These are phyloP conservation scores for Merodon equestris DNA, from an alignment of 2,888 invertebrate species.

Conservation along the genomic window DNA sequence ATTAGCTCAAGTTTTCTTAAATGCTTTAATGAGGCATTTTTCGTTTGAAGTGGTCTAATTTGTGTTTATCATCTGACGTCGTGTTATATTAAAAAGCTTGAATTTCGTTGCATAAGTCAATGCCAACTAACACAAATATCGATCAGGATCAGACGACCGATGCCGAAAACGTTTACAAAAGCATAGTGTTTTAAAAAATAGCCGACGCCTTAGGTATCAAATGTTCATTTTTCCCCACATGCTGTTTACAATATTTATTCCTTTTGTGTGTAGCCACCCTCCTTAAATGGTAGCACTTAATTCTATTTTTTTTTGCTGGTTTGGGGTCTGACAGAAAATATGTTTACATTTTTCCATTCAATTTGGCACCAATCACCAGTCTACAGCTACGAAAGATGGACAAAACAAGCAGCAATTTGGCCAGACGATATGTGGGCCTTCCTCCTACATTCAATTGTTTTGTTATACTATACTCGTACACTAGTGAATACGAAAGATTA, in stretches of 20 bases:
- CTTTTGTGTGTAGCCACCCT: constrained; percentile 28
- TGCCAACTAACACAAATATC: no score
- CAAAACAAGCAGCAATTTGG: constrained; percentile 49
- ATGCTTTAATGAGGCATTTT: no score
- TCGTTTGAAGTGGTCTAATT: no score
- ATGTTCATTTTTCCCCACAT: constrained; percentile 21
- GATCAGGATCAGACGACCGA: no score
- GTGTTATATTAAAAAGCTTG: no score
- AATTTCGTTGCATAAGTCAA: no score
- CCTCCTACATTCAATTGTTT: constrained; percentile 52
- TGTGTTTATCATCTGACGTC: no score
- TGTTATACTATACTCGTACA: constrained; percentile 14
- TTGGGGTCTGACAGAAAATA: constrained; percentile 50
- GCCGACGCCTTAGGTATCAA: constrained; percentile 8
- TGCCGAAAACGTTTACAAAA: no score
- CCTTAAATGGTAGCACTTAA: constrained; percentile 62
- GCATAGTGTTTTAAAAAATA: constrained; percentile 2
- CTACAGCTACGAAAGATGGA: constrained; percentile 30
- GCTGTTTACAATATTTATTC: no score
- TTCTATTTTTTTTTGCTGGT: constrained; percentile 58
- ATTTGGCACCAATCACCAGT: constrained; percentile 64
- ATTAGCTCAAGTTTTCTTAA: no score
- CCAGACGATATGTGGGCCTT: constrained; percentile 57
- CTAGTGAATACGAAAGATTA: constrained; percentile 50
- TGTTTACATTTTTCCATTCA: constrained; percentile 68